Conservation (phyloP, 1,140 invertebrate genomes). For the Helicoverpa armigera region DNA sequence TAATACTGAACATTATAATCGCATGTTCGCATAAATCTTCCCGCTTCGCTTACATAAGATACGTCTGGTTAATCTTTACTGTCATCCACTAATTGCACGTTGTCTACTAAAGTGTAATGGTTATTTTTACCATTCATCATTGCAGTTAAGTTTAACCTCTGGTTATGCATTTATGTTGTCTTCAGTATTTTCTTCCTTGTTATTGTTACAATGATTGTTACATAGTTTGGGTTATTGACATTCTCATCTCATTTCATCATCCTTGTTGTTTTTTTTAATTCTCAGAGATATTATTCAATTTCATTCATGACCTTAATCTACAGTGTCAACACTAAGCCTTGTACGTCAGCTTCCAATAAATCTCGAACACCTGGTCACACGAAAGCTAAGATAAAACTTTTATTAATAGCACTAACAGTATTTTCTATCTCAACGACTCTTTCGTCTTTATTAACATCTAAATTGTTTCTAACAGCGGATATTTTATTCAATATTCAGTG, state of each 20-base stretch:
- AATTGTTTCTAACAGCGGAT: not conserved
- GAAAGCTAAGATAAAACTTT: no score
- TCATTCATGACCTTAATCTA: not conserved
- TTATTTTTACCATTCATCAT: not conserved
- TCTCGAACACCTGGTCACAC: no score
- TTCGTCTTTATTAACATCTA: not conserved
- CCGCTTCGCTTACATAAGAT: not conserved
- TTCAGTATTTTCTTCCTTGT: no score
- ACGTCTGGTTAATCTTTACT: not conserved
- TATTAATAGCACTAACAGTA: no score
- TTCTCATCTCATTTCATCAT: no score
- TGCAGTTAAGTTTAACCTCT: not conserved
- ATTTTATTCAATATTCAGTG: not conserved
- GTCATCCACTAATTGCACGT: constrained; percentile 8
- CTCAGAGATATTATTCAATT: no score
- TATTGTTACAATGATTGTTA: no score
- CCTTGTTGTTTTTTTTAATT: no score
- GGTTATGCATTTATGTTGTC: not conserved
- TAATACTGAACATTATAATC: not conserved
- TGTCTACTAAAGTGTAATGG: constrained; percentile 7
- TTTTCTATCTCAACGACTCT: no score
- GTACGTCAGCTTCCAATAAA: no score
- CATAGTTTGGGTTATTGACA: no score
- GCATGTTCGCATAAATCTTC: not conserved
- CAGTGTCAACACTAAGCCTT: not conserved